Base-by-base conservation (phyloP, 2,888 invertebrate species). In the Trichopoda pennipes region DNA sequence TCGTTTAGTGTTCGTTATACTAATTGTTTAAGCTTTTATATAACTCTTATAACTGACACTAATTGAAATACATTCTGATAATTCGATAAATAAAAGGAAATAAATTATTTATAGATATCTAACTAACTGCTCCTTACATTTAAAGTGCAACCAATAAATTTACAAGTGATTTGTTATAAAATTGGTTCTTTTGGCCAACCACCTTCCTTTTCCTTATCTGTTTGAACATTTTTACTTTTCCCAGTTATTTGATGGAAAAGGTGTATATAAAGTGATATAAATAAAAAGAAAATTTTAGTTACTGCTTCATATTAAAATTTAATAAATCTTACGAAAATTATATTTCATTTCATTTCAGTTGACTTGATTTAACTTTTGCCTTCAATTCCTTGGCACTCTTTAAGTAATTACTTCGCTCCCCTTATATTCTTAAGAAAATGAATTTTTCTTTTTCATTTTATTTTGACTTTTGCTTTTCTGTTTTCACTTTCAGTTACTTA, bases 321-420 rank as follows among this genome's bases (percentile, higher is more conserved):
- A 47, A 42, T 51, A 56, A 64, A 38, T 35, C 38, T 69, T 47
- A 80, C 35, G 16, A 23, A 69, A 80, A 74, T 69, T 61, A 63
- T 63, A 49, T 69, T 17, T 16, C 38, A n/a, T 38, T 42, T 32
- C 53, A 70, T 4, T 38, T n/a, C n/a, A n/a, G n/a, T n/a, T n/a
- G n/a, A n/a, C n/a, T n/a, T n/a, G n/a, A n/a, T n/a, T n/a, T 49
- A 32, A 51, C 47, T n/a, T 3, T 28, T 21, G n/a, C 6, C 10
- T 49, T 7, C 47, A n/a, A 47, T 17, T 51, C 16, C 12, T 51
- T 51, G 55, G 49, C 58, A 58, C 66, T 56, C 66, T 66, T 38
- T 51, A n/a, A 35, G 56, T 47, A 16, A 63, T 56, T 47, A 17
- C 16, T 23, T 56, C 6, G 1, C 9, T 49, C 12, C 9, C 14